Evolutionary conservation across 2,113 vertebrate genomes (phyloP), one percentile per base, ranked within the genome.

Genomic region (Pelodiscus sinensis): DNA sequence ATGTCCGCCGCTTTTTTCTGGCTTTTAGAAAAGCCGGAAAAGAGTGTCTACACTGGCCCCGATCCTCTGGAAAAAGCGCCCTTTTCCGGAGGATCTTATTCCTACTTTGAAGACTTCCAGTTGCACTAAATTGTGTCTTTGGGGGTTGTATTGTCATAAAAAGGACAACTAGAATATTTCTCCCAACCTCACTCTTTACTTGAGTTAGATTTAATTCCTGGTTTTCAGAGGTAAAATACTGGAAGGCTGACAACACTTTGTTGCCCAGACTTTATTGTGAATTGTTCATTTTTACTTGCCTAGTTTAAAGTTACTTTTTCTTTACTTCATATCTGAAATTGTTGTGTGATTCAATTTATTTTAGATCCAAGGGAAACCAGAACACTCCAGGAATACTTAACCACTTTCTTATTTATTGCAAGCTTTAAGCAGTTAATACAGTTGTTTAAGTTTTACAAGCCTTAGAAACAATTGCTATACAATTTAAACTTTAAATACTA

Each of bases 161-260:
- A 68, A 58, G 85, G 57, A 92, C 55, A 60, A 71, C 50, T 81
- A 22, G 19, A 29, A 27, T 56, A 21, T 51, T 16, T 84, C 75
- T 68, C 85, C 19, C 38, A 14, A 51, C 58, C 44, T 11, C 60
- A 65, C 83, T 65, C 27, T 65, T 65, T 11, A 65, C 11, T 65
- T 65, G 27, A 65, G 25, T 4, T 10, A 29, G 25, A 65, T 65
- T 65, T 31, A 4, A 31, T 65, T 12, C 27, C 6, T 93, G 87
- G 25, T 86, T 96, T 87, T 56, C 52, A 88, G 79, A 89, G 73
- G 82, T 91, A n/a, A 55, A 90, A 90, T 18, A 81, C 25, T 56
- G 2, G 22, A 86, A 2, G n/a, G 19, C 65, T 96, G 81, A 19
- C 81, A 86, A 77, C 11, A 31, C 79, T 77, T 79, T 86, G 85